Conservation (phyloP, 2,113 vertebrate genomes). For the Tapirus terrestris region DNA sequence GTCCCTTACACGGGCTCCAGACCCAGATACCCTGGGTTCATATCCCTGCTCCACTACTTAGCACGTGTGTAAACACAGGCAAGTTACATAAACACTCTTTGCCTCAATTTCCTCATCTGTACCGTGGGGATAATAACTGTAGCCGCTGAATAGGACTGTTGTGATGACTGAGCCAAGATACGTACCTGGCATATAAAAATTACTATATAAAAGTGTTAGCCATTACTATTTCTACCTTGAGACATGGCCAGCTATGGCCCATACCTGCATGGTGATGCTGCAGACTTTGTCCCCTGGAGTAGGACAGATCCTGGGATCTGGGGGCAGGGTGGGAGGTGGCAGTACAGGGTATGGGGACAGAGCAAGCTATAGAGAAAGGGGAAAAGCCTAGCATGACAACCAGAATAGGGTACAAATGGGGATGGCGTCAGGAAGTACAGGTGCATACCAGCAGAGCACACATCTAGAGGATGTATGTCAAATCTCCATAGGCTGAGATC, state of each 20-base stretch:
- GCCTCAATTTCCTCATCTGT: not conserved
- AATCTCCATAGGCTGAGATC: not conserved
- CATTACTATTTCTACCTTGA: not conserved
- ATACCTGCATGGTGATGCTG: not conserved
- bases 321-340: not conserved
- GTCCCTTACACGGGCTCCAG: not conserved
- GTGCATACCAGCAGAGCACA: too few species aligned
- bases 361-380: not conserved
- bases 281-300: not conserved
- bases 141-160: not conserved
- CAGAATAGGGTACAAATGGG: not conserved
- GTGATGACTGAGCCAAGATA: not conserved
- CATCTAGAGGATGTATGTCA: not conserved
- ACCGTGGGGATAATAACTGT: not conserved
- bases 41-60: not conserved
- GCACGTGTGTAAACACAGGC: not conserved
- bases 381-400: not conserved
- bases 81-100: not conserved
- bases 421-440: not conserved
- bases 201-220: not conserved
- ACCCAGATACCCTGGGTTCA: not conserved
- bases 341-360: not conserved
- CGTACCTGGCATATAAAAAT: fast-evolving
- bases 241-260: too few species aligned
- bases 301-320: not conserved